These are phyloP conservation scores for Tipula unca DNA, from an alignment of 2,888 invertebrate genomes.

Conservation along the genomic window DNA sequence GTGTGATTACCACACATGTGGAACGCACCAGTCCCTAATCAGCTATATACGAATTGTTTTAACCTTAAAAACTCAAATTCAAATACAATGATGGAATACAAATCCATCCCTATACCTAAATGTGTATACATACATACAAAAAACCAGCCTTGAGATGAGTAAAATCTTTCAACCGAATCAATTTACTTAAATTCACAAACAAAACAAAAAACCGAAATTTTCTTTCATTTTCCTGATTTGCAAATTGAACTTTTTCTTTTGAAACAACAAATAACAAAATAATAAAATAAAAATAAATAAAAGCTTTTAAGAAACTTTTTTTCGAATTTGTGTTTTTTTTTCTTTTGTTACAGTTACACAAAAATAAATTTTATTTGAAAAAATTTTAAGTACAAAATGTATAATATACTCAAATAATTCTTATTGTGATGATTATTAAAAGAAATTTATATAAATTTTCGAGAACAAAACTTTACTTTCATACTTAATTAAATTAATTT, in stretches of 20 bases:
- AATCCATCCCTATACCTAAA: too few species aligned
- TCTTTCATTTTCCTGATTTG: not conserved
- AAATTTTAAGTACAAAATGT: not conserved
- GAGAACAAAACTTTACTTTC: not conserved
- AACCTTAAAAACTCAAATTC: too few species aligned
- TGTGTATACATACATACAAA: too few species aligned
- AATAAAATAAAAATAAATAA: not conserved
- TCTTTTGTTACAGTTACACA: too few species aligned
- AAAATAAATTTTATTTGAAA: not conserved
- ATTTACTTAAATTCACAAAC: not conserved
- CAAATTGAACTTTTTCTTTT: not conserved
- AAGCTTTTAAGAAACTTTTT: not conserved
- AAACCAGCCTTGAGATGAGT: not conserved
- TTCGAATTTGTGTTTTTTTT: not conserved
- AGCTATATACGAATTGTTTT: too few species aligned
- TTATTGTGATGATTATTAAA: not conserved
- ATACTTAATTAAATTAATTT: not conserved
- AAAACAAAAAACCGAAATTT: not conserved
- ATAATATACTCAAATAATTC: not conserved
- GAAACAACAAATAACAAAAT: not conserved
- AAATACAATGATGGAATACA: too few species aligned
- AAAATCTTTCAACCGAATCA: not conserved
- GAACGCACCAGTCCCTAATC: too few species aligned
- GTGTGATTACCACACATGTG: too few species aligned
- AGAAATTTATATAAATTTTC: too few species aligned